These are phyloP conservation scores for Nibea albiflora DNA, from an alignment of 2,113 vertebrate species.

Conservation along the genomic window DNA sequence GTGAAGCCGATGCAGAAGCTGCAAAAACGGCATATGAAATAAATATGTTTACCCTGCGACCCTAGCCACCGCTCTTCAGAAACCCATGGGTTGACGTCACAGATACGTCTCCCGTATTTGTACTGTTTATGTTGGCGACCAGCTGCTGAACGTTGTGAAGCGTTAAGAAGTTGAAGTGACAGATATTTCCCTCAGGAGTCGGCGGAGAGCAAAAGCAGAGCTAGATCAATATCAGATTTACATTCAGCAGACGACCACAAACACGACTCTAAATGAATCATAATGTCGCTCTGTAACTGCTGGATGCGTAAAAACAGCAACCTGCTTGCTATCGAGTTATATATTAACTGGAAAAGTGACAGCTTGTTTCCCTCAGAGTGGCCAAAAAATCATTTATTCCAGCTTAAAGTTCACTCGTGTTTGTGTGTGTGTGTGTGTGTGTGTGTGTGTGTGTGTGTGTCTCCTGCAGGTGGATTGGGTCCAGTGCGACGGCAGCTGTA, in stretches of 20 bases:
- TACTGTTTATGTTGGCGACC: not conserved
- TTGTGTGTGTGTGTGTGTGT: not conserved
- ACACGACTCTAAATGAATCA: not conserved
- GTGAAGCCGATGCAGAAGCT: too few species aligned
- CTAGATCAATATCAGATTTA: not conserved
- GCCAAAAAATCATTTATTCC: not conserved
- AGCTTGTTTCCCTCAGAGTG: not conserved
- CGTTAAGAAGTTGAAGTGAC: too few species aligned
- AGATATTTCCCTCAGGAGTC: not conserved
- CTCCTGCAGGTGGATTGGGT: constrained; percentile 94
- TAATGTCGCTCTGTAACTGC: not conserved
- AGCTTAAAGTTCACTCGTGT: not conserved
- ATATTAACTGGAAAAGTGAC: not conserved
- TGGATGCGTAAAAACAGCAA: not conserved
- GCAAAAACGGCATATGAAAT: too few species aligned
- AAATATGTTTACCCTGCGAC: too few species aligned
- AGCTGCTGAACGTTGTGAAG: not conserved
- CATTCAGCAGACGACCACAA: not conserved
- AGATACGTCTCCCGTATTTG: too few species aligned
- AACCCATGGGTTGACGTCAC: too few species aligned
- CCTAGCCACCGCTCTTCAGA: too few species aligned
- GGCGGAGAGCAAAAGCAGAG: too few species aligned
- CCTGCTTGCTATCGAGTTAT: not conserved
- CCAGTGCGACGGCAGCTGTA: constrained; percentile 98
- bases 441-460: not conserved